Base-by-base conservation (phyloP, 1,140 invertebrate species). In the Dreissena rostriformis region DNA sequence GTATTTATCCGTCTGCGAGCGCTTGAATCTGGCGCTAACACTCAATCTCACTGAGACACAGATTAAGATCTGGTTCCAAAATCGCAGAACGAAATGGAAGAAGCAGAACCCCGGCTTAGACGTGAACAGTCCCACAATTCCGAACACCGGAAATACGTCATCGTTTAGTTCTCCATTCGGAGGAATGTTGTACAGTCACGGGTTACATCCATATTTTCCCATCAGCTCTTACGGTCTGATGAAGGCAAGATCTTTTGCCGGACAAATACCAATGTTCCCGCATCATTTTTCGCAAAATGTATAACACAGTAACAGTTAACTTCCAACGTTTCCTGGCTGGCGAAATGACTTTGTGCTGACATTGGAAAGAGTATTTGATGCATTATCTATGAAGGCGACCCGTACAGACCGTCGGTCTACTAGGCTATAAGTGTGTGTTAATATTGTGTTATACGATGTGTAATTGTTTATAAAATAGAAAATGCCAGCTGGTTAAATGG, bases 81-180 rank as follows among this genome's bases (percentile, higher is more conserved):
- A 99, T 92, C 95, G 98, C 0, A 95, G 98, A 66, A 99, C 98
- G 86, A 99, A 99, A 93, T 99, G 98, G 98, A 99, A 99, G 95
- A 99, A 99, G 90, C 98, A 99, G 92, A 99, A 99, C 92, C 98
- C 98, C 0, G 98, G 98, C 0, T 96, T 98, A 95, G 98, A 99
- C 93, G 98, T 99, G 0, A 99, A 99, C 93, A 97, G 97, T 88
- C 98, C 98, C 0, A 98, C 97, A 57, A 82, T 89, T 29, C 76
- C 84, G 19, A 28, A 22, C 12, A 61, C 66, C 55, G 78, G 74
- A 75, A 80, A 76, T 75, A 53, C 63, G 19, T 74, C 77, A 53
- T 65, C 61, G 1, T 74, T 74, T 28, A 51, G 57, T 19, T 67
- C 53, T 24, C 78, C 84, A 22, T 79, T 61, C 51, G 57, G 52